A percentile compares a stretch with the other conserved stretches of the same genome.
These are phyloP conservation scores for Eristalinus aeneus DNA, from an alignment of 2,888 invertebrate genomes.

Conservation along the genomic window DNA sequence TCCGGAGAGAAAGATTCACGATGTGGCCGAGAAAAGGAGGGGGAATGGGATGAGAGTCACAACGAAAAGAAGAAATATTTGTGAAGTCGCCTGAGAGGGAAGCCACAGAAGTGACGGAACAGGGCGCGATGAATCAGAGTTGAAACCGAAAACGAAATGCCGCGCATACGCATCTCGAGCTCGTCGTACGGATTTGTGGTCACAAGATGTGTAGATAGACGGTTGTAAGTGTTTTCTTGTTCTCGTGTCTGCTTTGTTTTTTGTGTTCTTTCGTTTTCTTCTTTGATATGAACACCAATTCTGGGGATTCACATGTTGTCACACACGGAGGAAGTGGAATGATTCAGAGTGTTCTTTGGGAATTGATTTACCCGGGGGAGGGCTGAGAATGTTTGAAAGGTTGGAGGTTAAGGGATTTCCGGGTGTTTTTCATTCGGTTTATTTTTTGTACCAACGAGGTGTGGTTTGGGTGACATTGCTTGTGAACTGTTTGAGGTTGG, in stretches of 20 bases:
- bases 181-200: background rate
- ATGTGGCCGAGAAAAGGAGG: background rate
- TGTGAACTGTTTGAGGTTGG: background rate
- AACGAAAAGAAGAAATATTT: background rate
- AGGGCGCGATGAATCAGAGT: conserved; percentile 34
- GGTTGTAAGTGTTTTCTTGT: background rate
- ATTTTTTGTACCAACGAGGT: background rate
- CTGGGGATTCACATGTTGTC: background rate
- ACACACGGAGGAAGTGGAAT: background rate
- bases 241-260: background rate
- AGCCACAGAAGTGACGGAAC: conserved; percentile 57
- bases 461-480: background rate
- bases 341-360: background rate
- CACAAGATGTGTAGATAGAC: background rate
- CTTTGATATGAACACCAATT: background rate
- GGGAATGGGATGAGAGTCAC: background rate
- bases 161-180: conserved; percentile 8
- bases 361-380: background rate
- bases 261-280: background rate
- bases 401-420: background rate
- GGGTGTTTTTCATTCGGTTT: background rate
- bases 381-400: background rate
- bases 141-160: conserved; percentile 45
- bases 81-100: conserved; percentile 24
- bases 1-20: conserved; percentile 9